Conservation (phyloP, 2,797 vertebrate species). For the Sparus aurata region DNA sequence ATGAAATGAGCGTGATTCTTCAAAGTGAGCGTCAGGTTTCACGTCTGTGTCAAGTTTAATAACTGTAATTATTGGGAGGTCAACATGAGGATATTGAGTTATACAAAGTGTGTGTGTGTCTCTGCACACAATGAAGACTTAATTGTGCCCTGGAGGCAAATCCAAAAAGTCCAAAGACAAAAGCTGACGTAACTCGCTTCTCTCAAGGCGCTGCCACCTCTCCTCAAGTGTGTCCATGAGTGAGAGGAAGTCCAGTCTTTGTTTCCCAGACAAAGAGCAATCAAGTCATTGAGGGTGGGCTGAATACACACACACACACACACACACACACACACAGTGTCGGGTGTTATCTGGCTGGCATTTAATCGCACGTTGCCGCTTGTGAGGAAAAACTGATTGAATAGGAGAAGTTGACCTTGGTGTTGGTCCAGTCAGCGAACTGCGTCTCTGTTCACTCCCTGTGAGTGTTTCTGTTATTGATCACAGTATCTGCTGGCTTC, state of each 20-base stretch:
- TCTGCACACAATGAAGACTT: background rate
- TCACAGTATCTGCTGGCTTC: background rate
- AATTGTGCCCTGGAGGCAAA: conserved; percentile 10
- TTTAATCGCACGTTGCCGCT: background rate
- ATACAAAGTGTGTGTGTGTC: background rate
- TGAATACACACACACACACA: background rate
- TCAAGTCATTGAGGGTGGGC: no score
- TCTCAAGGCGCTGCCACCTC: background rate
- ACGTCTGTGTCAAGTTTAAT: background rate
- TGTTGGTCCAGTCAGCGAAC: background rate
- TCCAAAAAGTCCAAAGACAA: background rate
- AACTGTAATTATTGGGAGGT: background rate
- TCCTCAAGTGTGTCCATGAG: background rate
- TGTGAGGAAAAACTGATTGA: background rate
- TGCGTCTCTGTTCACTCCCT: background rate
- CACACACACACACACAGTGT: background rate
- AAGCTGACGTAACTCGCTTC: background rate
- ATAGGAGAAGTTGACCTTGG: conserved; percentile 12
- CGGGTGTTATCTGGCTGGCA: background rate
- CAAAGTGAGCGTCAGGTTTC: background rate
- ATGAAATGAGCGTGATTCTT: background rate
- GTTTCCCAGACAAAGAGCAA: background rate
- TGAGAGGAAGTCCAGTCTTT: conserved; percentile 1
- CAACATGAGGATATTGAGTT: background rate
- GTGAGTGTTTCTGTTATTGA: background rate